Base-by-base conservation (phyloP, 1,140 invertebrate species). In the Sycobia sp. region DNA sequence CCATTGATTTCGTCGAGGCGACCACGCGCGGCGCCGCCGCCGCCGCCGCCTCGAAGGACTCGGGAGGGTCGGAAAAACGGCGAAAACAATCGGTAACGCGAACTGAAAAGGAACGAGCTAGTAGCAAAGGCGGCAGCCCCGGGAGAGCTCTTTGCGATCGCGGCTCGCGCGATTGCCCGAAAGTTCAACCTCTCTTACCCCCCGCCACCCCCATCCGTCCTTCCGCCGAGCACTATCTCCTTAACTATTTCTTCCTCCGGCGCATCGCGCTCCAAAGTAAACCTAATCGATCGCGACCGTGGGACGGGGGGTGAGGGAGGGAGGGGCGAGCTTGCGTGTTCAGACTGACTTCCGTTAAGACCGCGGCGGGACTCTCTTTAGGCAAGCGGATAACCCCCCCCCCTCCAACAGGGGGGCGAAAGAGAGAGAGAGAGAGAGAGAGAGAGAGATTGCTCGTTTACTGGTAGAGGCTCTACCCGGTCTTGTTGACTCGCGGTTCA, bases 241-340 rank as follows among this genome's bases (percentile, higher is more conserved):
- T 3, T 47, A 5, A 7, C 39, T 10, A 8, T 51, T 20, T 14
- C 27, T 22, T 22, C 34, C 54, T 22, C 25, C 20, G 3, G 62
- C 65, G 69, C 72, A 75, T 75, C 69, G 67, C 58, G 58, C 60
- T 67, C 63, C 62, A 71, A 73, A 64, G 67, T 63, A 67, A 69
- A 71, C 67, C 38, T 56, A 70, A 68, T 69, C 69, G 69, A 71
- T 71, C 56, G 43, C n/a, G n/a, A n/a, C n/a, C n/a, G n/a, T n/a
- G n/a, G n/a, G n/a, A n/a, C n/a, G n/a, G n/a, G n/a, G n/a, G n/a
- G n/a, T n/a, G n/a, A n/a, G n/a, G n/a, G n/a, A n/a, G n/a, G n/a
- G n/a, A n/a, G n/a, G n/a, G n/a, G n/a, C n/a, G n/a, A n/a, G n/a
- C n/a, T n/a, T n/a, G n/a, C n/a, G n/a, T n/a, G n/a, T n/a, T n/a